These are phyloP conservation scores for Acipenser transmontanus DNA, from an alignment of 2,797 vertebrate genomes.

Conservation along the genomic window DNA sequence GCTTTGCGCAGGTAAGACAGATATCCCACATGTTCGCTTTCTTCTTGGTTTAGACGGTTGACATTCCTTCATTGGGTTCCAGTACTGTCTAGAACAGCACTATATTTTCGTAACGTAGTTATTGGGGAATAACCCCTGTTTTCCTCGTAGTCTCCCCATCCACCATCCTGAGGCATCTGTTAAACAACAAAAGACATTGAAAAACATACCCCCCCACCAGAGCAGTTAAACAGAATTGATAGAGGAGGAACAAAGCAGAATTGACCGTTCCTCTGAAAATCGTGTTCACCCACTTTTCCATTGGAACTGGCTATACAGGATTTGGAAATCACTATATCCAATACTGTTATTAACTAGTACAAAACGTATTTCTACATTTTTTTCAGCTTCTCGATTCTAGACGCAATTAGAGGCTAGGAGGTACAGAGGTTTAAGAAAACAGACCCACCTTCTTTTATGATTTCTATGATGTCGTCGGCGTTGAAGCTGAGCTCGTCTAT, in stretches of 20 bases:
- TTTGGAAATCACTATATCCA: too few relatives aligned
- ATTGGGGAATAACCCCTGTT: slow-evolving; percentile 96
- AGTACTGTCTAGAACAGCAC: slow-evolving; percentile 13
- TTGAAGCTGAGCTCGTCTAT: slow-evolving; percentile 98
- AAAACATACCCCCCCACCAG: slow-evolving; percentile 42
- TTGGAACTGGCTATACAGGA: too few relatives aligned
- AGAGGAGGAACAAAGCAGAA: too few relatives aligned
- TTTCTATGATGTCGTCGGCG: slow-evolving; percentile 85
- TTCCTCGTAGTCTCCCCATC: slow-evolving; percentile 88
- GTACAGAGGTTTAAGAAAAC: not conserved
- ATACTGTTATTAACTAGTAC: too few relatives aligned
- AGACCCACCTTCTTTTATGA: slow-evolving; percentile 83
- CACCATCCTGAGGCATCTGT: slow-evolving; percentile 94
- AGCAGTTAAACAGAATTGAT: too few relatives aligned
- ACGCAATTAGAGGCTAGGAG: not conserved
- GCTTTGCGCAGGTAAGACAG: slow-evolving; percentile 30
- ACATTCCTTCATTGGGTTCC: slow-evolving; percentile 22
- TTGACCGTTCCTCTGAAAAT: too few relatives aligned
- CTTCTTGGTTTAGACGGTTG: not conserved
- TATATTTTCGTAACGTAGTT: slow-evolving; percentile 95
- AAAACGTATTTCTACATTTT: too few relatives aligned
- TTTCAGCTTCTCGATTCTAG: too few relatives aligned
- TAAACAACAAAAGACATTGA: slow-evolving; percentile 15
- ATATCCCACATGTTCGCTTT: slow-evolving; percentile 17
- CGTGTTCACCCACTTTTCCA: too few relatives aligned